Conservation (phyloP, 2,113 vertebrate genomes). For the Meriones unguiculatus region DNA sequence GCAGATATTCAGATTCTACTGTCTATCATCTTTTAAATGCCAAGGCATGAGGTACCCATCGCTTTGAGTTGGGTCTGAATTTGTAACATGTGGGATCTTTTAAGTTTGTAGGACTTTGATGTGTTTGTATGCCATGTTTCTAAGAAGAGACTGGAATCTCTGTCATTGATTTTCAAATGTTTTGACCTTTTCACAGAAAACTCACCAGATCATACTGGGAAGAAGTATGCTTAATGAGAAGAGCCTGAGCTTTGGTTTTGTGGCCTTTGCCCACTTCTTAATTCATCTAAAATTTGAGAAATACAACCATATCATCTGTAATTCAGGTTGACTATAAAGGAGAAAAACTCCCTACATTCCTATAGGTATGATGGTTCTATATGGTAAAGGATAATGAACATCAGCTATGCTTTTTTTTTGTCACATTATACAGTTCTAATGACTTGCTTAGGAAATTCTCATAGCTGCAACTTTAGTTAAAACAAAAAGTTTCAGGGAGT, state of each 20-base stretch:
- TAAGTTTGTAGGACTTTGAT: background rate
- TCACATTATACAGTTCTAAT: background rate
- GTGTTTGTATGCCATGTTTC: background rate
- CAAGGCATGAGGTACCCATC: background rate
- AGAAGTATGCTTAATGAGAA: background rate
- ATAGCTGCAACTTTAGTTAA: background rate
- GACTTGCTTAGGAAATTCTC: slow-evolving; percentile 8
- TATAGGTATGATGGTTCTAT: background rate
- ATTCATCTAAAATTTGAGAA: background rate
- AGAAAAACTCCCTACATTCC: background rate
- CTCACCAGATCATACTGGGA: background rate
- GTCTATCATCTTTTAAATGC: background rate
- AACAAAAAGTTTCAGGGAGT: background rate
- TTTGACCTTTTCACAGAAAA: background rate
- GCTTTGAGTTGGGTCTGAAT: background rate
- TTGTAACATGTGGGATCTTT: slow-evolving; percentile 33
- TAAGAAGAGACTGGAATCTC: background rate
- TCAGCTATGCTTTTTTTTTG: slow-evolving; percentile 8
- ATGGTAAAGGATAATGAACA: background rate
- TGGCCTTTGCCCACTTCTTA: background rate
- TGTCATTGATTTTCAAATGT: background rate
- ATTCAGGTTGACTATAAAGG: background rate
- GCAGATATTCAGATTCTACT: background rate
- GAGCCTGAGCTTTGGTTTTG: background rate
- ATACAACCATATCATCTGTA: background rate